Evolutionary conservation across 2,888 invertebrate genomes (phyloP), one percentile per base, ranked within the genome.

Genomic region (Ornithoptera alexandrae): DNA sequence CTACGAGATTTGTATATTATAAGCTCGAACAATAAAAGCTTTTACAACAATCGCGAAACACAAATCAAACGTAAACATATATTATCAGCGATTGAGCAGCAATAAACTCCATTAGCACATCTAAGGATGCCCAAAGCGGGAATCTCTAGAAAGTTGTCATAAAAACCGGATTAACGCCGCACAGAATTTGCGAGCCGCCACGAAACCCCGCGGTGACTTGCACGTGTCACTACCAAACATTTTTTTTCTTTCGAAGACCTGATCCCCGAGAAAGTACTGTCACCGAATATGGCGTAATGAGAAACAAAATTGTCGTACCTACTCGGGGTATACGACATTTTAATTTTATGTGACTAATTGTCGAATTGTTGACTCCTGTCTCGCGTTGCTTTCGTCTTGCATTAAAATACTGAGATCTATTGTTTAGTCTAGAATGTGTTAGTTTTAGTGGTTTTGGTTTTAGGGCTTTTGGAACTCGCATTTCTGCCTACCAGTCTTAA

Each of bases 131-230:
- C 80, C 84, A 75, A 74, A 79, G 80, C 75, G 84, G 85, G 90
- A 89, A 89, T 88, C 89, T 88, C 82, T 90, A 90, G 88, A 88
- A 90, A 89, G 87, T 87, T 81, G 81, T 83, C 81, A 85, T 81
- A 84, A 85, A 84, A 87, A 88, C 87, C 84, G 84, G 86, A 84
- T 85, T 85, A 84, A 76, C 78, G 78, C 78, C 78, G 81, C 78
- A 81, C 79, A 81, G 81, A 86, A 88, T 84, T 86, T 79, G 84
- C 83, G 77, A 82, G 69, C 65, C 63, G 70, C 73, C 72, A 63
- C 61, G 73, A 71, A 72, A 72, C 72, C 74, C 75, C 73, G 75
- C 74, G 74, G 68, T 71, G 72, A 63, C 64, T 61, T 70, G 67
- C 77, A 73, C 72, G 74, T 75, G 73, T 64, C 68, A 61, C 57